Evolutionary conservation across 2,113 vertebrate genomes (phyloP), one percentile per base, ranked within the genome.

Genomic region (Xenus cinereus): DNA sequence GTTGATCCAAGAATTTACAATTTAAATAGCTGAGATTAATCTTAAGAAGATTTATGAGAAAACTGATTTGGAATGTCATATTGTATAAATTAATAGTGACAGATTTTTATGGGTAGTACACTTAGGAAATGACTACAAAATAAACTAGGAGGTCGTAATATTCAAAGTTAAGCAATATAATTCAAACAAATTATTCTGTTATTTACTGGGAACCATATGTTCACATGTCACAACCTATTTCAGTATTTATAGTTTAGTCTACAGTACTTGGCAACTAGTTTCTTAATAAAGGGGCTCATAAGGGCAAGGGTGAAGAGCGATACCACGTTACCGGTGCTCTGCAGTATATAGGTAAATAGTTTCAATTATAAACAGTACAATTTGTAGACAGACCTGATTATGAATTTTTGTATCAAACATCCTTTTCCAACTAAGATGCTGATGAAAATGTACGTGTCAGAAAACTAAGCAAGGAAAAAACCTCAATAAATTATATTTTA

Each of bases 11-110:
- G 88, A 96, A 93, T 88, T 81, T 91, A 74, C 72, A 76, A 72
- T 75, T 89, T 63, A 88, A 94, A 97, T 95, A 93, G 76, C 90
- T 87, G 73, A 97, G 83, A 96, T 84, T 95, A 88, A 79, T 95
- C 83, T 93, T 80, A 82, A 87, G 73, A 89, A 93, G 92, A 95
- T 92, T 96, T 97, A 94, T 93, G 93, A 95, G 88, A 90, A 97
- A 93, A 67, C 53, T 87, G 83, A 95, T 96, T 96, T 94, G 73
- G 91, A 94, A 77, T 97, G 94, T 78, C 94, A 43, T 35, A 54
- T 95, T 94, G 76, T 48, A 81, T 95, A 96, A 95, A 96, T 94
- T 67, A 93, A 79, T 67, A 79, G 45, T 90, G 91, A 97, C 84
- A 94, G 74, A 86, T 91, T 96, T 97, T 90, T 96, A 80, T 93